A percentile compares a stretch with the other conserved stretches of the same genome.
phyloP scores from a whole-genome alignment of 2,797 vertebrate species.

The Myotis planiceps region DNA sequence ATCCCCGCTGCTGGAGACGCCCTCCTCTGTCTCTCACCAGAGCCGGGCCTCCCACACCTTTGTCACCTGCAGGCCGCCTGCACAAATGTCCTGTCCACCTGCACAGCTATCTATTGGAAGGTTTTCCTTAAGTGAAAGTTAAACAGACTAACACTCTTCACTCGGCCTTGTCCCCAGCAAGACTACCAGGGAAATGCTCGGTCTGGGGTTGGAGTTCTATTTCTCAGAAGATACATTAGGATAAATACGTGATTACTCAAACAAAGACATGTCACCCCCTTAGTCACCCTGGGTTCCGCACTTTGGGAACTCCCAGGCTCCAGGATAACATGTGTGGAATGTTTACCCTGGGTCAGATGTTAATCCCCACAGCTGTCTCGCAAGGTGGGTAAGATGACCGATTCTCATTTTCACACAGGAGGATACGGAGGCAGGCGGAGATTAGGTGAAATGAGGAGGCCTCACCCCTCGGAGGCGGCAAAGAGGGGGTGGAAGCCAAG shows the following conservation, averaged over 20 bases:
- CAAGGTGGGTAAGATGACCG: not conserved
- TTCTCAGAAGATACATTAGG: conserved; percentile 7
- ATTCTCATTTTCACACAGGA: not conserved
- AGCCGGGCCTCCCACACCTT: not conserved
- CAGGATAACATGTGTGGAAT: not conserved
- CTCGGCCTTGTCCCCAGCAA: not conserved
- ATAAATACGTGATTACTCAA: not conserved
- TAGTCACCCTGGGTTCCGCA: not conserved
- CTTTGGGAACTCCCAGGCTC: not conserved
- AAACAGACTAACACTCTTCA: not conserved
- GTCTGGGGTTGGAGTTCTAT: not conserved
- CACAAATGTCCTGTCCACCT: not conserved
- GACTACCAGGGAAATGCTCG: not conserved
- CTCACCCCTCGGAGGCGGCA: not conserved
- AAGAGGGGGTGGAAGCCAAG: not conserved
- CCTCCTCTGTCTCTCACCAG: not conserved
- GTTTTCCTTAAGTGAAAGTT: not conserved
- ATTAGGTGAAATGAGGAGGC: not conserved
- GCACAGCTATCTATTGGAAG: not conserved
- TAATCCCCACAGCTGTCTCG: not conserved
- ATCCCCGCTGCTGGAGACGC: fast-evolving
- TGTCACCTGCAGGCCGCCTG: not conserved
- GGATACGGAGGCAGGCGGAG: not conserved
- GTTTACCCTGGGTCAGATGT: not conserved
- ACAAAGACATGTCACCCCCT: not conserved